These are phyloP conservation scores for Sebastes baramenuke DNA, from an alignment of 2,797 vertebrate genomes.

Conservation along the genomic window DNA sequence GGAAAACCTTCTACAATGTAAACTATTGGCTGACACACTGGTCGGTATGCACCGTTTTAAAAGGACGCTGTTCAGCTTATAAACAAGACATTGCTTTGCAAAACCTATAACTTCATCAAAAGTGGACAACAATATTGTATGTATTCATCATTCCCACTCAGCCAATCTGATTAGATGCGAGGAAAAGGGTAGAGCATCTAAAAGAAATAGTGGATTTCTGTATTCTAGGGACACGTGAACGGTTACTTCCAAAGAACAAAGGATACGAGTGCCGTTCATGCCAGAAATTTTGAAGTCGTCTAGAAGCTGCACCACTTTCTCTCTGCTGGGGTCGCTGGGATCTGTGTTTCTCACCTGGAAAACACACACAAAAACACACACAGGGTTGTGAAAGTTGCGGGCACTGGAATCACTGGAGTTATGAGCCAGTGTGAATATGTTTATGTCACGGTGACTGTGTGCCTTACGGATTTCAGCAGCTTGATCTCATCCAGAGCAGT, in stretches of 20 bases:
- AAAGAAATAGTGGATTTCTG: neutral
- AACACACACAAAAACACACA: neutral
- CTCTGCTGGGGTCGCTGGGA: conserved; percentile 89
- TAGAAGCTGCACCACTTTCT: conserved; percentile 94
- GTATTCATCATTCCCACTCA: neutral
- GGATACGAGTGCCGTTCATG: conserved; percentile 97
- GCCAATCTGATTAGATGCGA: neutral
- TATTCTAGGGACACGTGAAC: neutral
- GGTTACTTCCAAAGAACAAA: conserved; percentile 49
- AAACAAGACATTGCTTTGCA: neutral
- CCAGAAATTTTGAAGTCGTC: conserved; percentile 99
- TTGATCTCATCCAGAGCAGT: conserved; percentile 98
- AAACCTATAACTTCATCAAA: neutral
- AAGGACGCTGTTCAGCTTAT: neutral
- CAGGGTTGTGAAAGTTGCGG: neutral
- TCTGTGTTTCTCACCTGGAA: conserved; percentile 93
- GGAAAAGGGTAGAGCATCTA: neutral
- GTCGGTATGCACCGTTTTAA: neutral
- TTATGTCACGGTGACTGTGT: neutral
- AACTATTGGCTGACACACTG: neutral
- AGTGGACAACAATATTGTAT: neutral
- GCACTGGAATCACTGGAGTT: neutral
- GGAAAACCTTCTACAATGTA: neutral
- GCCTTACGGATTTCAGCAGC: conserved; percentile 92
- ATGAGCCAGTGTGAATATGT: neutral